A percentile compares a stretch with the other conserved stretches of the same genome.
phyloP scores from a whole-genome alignment of 2,888 invertebrate species.

The Flexamia atlantica region DNA sequence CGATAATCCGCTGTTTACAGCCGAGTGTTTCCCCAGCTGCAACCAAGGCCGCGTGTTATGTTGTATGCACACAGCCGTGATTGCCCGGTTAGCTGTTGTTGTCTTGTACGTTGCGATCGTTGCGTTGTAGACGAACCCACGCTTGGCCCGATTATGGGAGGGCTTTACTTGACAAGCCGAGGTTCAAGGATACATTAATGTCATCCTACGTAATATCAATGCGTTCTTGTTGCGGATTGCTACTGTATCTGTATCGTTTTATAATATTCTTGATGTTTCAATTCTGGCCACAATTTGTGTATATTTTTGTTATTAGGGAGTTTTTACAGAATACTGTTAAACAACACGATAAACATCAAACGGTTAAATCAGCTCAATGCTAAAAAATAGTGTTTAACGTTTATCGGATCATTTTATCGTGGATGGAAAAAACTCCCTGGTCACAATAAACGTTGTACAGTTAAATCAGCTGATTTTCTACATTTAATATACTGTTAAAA shows the following conservation, averaged over 20 bases:
- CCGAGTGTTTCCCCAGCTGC: not conserved
- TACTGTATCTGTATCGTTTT: not conserved
- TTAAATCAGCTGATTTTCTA: no score
- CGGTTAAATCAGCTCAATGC: no score
- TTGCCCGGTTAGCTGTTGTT: not conserved
- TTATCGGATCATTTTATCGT: no score
- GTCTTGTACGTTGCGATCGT: not conserved
- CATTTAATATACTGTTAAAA: no score
- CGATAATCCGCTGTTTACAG: conserved; percentile 8
- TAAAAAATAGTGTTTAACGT: no score
- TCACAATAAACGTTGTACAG: no score
- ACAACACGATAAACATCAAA: no score
- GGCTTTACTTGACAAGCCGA: conserved; percentile 3
- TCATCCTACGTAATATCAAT: not conserved
- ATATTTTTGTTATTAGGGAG: no score
- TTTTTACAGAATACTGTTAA: no score
- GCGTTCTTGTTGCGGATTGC: not conserved
- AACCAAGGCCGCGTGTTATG: not conserved
- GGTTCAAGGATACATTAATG: conserved; percentile 7
- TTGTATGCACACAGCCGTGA: not conserved
- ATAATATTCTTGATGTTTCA: no score
- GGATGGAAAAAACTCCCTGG: no score
- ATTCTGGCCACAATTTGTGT: no score
- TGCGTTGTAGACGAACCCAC: not conserved
- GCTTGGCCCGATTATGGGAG: not conserved